Conservation (phyloP, 1,140 invertebrate species). For the Brachionus plicatilis region DNA sequence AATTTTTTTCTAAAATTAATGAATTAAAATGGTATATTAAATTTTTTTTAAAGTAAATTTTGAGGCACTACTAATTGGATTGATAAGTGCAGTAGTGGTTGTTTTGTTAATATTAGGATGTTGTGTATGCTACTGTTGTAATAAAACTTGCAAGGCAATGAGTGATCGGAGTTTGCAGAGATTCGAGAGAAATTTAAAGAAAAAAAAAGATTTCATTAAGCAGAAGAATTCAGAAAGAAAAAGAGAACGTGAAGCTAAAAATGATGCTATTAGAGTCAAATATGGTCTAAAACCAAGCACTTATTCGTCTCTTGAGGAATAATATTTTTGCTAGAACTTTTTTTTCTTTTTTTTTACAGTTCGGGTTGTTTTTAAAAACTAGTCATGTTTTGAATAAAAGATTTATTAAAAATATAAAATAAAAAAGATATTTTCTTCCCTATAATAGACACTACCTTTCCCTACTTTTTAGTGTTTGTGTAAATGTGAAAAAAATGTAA, state of each 20-base stretch:
- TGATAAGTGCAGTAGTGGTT: neutral
- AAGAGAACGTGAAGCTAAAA: neutral
- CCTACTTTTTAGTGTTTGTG: too few species aligned
- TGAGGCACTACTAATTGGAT: constrained; percentile 8
- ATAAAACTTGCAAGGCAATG: constrained; percentile 37
- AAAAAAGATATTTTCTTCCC: too few species aligned
- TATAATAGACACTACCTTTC: too few species aligned
- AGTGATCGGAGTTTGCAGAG: neutral
- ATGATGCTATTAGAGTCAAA: constrained; percentile 28
- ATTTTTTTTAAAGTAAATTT: constrained; percentile 24
- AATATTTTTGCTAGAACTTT: neutral
- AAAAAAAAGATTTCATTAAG: neutral
- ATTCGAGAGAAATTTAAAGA: neutral
- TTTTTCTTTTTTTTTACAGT: too few species aligned
- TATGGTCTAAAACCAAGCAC: constrained; percentile 15
- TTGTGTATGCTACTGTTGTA: constrained; percentile 38
- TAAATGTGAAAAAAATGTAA: too few species aligned
- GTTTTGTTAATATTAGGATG: neutral
- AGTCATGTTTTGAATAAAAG: neutral
- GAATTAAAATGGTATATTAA: neutral
- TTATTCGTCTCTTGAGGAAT: neutral
- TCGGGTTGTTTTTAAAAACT: neutral
- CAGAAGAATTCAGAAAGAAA: constrained; percentile 2
- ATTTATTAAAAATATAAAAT: neutral
- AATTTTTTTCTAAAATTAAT: neutral